Base-by-base conservation (phyloP, 2,888 invertebrate genomes). In the Synergus itoensis region DNA sequence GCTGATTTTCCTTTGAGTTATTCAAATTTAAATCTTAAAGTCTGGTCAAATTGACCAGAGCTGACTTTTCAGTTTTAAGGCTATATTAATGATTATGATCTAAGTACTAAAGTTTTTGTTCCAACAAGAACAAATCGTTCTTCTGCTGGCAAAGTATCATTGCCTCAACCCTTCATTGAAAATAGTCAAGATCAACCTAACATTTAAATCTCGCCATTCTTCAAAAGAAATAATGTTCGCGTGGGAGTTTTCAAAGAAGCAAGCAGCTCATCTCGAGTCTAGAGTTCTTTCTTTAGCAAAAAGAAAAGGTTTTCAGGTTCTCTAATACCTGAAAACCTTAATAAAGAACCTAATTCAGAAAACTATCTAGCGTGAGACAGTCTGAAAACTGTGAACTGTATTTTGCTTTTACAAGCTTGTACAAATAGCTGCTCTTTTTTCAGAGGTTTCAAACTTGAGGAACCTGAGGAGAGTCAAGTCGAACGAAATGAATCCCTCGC, bases 311-410 rank as follows among this genome's bases (percentile, higher is more conserved):
- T 28, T 28, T 28, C 28, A 28, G 28, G 2, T 28, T 28, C 3
- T 8, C 36, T n/a, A n/a, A n/a, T n/a, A n/a, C n/a, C 36, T 28
- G 73, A 53, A 73, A 73, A 73, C 28, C 36, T 12, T 36, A 18
- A 73, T 28, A 36, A 53, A 73, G 53, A 36, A 48, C 21, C 36
- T 36, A 69, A 69, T 48, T 69, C 48, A 48, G 43, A 43, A 69
- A 43, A 48, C 48, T 16, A 57, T 8, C 41, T 65, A 14, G 69
- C 69, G 73, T 73, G 73, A 73, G 73, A 73, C n/a, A 36, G 36
- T 48, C 40, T 53, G n/a, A 18, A 36, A 40, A 53, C 48, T 16
- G 48, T n/a, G 14, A n/a, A 69, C 53, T 73, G 73, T 73, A 14
- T 73, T 53, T 57, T n/a, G 69, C 48, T 48, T 73, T 53, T 40